Evolutionary conservation across 1,140 invertebrate species (phyloP), one percentile per base, ranked within the genome.

Genomic region (Argopecten irradians): DNA sequence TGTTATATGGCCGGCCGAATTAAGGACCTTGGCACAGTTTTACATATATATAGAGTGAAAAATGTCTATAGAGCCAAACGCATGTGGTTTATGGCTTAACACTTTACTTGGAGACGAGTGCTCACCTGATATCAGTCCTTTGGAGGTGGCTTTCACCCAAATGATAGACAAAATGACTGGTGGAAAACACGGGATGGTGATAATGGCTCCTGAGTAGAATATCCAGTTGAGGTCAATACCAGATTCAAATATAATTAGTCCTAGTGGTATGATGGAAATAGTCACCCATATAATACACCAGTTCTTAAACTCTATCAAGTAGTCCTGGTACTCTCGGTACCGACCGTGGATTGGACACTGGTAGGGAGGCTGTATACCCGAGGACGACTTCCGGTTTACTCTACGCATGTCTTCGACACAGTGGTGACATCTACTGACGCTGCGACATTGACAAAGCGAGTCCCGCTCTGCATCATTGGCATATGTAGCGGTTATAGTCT

Each of bases 201-300:
- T 89, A 3, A 94, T 94, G 32, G 94, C 93, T 0, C 94, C 94
- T 0, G 92, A 92, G 86, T 94, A 94, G 91, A 94, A 94, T 88
- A 94, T 94, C 94, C 94, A 94, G 90, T 94, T 94, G 28, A 94
- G 91, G 86, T 94, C 93, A 34, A 94, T 94, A 22, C 93, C 93
- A 9, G 93, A 92, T 83, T 93, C 92, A 87, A 94, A 94, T 22
- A 94, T 92, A 19, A 93, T 89, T 22, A 94, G 91, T 9, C 94
- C 94, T 14, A 94, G 91, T 33, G 94, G 94, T 34, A 94, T 92
- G 71, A 94, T 94, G 35, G 89, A 92, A 0, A 94, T 90, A 0
- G 94, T 94, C 3, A 94, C 93, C 93, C 92, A 93, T 22, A 94
- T 93, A 88, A 94, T 94, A 43, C 94, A 94, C 94, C 93, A 94